These are phyloP conservation scores for Cheilosia soror DNA, from an alignment of 2,888 invertebrate genomes.

Conservation along the genomic window DNA sequence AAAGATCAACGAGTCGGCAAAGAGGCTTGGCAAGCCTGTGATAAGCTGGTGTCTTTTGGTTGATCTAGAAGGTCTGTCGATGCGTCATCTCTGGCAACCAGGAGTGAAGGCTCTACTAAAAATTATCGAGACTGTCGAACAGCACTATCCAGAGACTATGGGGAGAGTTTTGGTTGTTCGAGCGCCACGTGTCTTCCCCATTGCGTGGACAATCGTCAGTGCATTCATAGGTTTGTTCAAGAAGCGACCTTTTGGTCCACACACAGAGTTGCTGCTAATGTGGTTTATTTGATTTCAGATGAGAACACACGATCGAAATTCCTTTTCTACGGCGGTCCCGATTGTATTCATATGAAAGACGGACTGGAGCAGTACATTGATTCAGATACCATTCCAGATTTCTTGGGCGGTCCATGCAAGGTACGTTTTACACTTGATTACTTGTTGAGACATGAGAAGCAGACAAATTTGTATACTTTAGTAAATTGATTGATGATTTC, in stretches of 20 bases:
- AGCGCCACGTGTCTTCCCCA: slow-evolving; percentile 97
- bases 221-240: slow-evolving; percentile 92
- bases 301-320: slow-evolving; percentile 96
- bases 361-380: slow-evolving; percentile 94
- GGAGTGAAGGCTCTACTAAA: slow-evolving; percentile 90
- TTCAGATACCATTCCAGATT: slow-evolving; percentile 94
- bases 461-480: neutral
- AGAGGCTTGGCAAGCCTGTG: slow-evolving; percentile 91
- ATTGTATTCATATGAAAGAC: slow-evolving; percentile 91
- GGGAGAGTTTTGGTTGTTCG: slow-evolving; percentile 94
- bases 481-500: slow-evolving; percentile 25
- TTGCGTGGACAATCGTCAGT: slow-evolving; percentile 97
- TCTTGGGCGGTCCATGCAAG: slow-evolving; percentile 95
- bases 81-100: slow-evolving; percentile 97
- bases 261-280: no score
- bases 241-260: no score
- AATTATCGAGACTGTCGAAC: slow-evolving; percentile 94
- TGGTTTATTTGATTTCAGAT: slow-evolving; percentile 85
- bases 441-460: neutral
- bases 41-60: slow-evolving; percentile 95
- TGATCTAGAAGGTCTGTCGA: slow-evolving; percentile 96
- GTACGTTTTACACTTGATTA: slow-evolving; percentile 83
- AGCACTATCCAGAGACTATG: slow-evolving; percentile 98
- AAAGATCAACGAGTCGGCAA: slow-evolving; percentile 94
- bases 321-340: slow-evolving; percentile 95